Evolutionary conservation across 2,113 vertebrate genomes (phyloP), one percentile per base, ranked within the genome.

Genomic region (Perccottus glenii): DNA sequence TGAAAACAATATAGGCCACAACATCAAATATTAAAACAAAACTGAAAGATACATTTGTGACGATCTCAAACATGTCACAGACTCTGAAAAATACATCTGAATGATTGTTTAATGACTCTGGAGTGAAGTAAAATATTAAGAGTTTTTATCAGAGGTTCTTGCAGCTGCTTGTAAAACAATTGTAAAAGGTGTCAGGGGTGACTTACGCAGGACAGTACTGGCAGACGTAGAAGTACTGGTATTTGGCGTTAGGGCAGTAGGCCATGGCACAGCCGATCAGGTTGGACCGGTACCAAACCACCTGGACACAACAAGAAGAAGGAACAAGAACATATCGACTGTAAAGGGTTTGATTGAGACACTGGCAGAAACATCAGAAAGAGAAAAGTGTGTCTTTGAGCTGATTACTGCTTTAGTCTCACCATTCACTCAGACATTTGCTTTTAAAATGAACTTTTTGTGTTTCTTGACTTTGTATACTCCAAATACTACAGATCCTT

Each of bases 141-240:
- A n/a, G n/a, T n/a, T n/a, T n/a, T n/a, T n/a, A n/a, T n/a, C n/a
- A n/a, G n/a, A n/a, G n/a, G n/a, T n/a, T n/a, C n/a, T n/a, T n/a
- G n/a, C n/a, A n/a, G n/a, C n/a, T n/a, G n/a, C n/a, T n/a, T 55
- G 14, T 64, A 40, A 43, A 32, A 58, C 19, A 3, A 2, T 1
- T 1, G 19, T 27, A 27, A 27, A 16, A 42, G 48, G 8, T 27
- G 15, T 8, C 9, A 9, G 8, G 60, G n/a, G n/a, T n/a, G n/a
- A 89, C 92, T 0, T 85, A 94, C 88, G 68, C 10, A 43, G 91
- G 91, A 43, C 91, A 92, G 74, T 90, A 93, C 0, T 93, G 91
- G 74, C 92, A 93, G 32, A 94, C 74, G 0, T 91, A 93, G 11
- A 92, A 88, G 78, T 90, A 93, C 0, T 86, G 72, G 64, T 74